Conservation (phyloP, 2,113 vertebrate genomes). For the Bothrops jararaca region DNA sequence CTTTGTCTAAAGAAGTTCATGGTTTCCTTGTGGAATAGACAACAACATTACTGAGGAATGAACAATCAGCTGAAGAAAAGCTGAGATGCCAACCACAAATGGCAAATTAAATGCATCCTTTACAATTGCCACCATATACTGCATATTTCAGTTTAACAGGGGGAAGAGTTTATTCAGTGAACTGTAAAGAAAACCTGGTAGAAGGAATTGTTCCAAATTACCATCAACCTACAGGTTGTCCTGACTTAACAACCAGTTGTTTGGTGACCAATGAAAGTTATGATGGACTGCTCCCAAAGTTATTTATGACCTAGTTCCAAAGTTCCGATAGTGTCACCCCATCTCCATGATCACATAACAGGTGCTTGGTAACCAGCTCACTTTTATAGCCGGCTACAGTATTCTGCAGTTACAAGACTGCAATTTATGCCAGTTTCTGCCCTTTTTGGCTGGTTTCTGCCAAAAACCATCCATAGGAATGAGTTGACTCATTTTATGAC, state of each 20-base stretch:
- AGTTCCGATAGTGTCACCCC: neutral
- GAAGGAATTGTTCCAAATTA: constrained; percentile 38
- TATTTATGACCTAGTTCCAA: neutral
- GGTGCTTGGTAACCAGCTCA: neutral
- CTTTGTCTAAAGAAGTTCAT: neutral
- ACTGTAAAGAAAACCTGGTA: constrained; percentile 42
- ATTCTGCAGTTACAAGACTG: neutral
- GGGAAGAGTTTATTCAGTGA: constrained; percentile 62
- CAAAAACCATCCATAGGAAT: neutral
- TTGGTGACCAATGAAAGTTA: neutral
- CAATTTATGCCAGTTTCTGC: neutral
- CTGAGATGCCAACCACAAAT: neutral
- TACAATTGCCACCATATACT: constrained; percentile 35
- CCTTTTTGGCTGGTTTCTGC: neutral
- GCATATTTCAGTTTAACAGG: constrained; percentile 63
- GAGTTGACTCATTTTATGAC: too few relatives aligned
- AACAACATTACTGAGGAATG: neutral
- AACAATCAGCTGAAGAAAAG: neutral
- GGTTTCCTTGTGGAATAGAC: neutral
- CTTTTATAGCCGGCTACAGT: neutral
- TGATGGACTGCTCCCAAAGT: neutral
- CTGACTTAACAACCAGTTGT: neutral
- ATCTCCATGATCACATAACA: neutral
- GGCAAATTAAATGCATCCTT: neutral
- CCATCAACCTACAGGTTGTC: neutral